These are phyloP conservation scores for Eleginops maclovinus DNA, from an alignment of 2,113 vertebrate species.

Conservation along the genomic window DNA sequence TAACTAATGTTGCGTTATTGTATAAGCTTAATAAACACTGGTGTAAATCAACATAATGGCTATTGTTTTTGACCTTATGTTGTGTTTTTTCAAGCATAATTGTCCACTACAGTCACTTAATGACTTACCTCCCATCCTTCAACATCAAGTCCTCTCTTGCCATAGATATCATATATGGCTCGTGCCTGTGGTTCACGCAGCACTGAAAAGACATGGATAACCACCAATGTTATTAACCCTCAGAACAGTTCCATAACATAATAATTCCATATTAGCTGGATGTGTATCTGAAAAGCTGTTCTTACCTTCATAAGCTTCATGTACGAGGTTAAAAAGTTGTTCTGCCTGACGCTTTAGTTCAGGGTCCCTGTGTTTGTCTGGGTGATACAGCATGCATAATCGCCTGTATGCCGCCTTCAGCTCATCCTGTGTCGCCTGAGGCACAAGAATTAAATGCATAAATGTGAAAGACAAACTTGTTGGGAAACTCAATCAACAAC, in stretches of 20 bases:
- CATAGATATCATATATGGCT: conserved; percentile 99
- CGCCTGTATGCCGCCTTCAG: conserved; percentile 95
- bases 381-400: conserved; percentile 98
- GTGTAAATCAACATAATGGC: neutral
- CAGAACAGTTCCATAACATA: neutral
- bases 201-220: conserved; percentile 80
- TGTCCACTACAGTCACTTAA: neutral
- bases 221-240: neutral
- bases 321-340: conserved; percentile 94
- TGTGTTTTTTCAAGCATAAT: neutral
- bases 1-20: neutral
- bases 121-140: conserved; percentile 98
- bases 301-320: conserved; percentile 98
- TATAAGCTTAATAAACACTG: too few species aligned
- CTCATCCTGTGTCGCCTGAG: conserved; percentile 95
- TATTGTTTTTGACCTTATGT: neutral
- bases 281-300: neutral
- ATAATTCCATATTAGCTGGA: neutral
- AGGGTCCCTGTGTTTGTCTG: conserved; percentile 97
- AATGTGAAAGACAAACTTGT: neutral
- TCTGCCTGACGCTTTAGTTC: conserved; percentile 95
- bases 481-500: neutral
- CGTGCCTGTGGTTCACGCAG: conserved; percentile 96
- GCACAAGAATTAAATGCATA: neutral
- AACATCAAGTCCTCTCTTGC: conserved; percentile 96